Conservation (phyloP, 1,140 invertebrate species). For the Drosophila parvula region DNA sequence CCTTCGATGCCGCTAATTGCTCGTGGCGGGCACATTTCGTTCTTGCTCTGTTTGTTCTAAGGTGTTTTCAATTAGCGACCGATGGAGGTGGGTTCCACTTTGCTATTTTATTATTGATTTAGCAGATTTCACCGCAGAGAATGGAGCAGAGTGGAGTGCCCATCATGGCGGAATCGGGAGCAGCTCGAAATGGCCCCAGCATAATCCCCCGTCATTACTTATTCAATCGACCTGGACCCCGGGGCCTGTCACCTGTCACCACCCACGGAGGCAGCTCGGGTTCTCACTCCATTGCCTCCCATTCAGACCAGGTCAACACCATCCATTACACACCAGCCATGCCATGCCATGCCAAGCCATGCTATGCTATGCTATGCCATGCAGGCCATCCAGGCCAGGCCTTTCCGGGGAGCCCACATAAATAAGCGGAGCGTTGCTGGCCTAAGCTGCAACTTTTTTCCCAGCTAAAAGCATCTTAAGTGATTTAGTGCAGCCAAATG, state of each 20-base stretch:
- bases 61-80: slow-evolving; percentile 79
- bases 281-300: slow-evolving; percentile 18
- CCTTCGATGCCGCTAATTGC: slow-evolving; percentile 75
- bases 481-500: slow-evolving; percentile 79
- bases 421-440: slow-evolving; percentile 54
- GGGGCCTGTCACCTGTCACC: slow-evolving; percentile 62
- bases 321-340: slow-evolving; percentile 62
- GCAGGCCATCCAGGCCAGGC: slow-evolving; percentile 15
- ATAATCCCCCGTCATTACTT: slow-evolving; percentile 72
- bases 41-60: slow-evolving; percentile 77
- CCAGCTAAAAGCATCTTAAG: slow-evolving; percentile 80
- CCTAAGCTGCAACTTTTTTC: slow-evolving; percentile 75
- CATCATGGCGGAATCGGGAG: slow-evolving; percentile 30
- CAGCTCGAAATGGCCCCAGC: slow-evolving; percentile 20
- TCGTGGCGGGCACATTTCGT: slow-evolving; percentile 63
- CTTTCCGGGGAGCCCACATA: slow-evolving; percentile 55
- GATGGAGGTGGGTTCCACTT: slow-evolving; percentile 22
- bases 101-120: slow-evolving; percentile 46
- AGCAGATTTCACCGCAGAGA: slow-evolving; percentile 61
- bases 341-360: slow-evolving; percentile 8
- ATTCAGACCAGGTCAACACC: slow-evolving; percentile 72
- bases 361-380: slow-evolving; percentile 1
- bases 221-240: slow-evolving; percentile 70
- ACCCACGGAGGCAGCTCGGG: slow-evolving; percentile 29
- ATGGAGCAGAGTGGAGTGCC: slow-evolving; percentile 37